phyloP scores from a whole-genome alignment of 2,888 invertebrate species.

The Spilarctia lutea region DNA sequence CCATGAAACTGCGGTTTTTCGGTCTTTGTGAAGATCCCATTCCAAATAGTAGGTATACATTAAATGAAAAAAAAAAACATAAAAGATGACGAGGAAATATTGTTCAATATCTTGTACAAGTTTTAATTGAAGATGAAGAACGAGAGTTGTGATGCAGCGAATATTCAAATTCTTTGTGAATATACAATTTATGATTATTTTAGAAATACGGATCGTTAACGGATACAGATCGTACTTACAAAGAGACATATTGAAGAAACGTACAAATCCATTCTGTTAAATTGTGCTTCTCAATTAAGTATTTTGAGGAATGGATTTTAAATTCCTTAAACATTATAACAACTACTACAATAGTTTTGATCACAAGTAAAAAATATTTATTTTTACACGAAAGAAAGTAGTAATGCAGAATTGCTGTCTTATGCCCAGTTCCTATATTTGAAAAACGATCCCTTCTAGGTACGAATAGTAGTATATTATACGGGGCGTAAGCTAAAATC shows the following conservation, averaged over 20 bases:
- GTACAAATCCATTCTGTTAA: not conserved
- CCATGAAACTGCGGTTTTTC: constrained; percentile 72
- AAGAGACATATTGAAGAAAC: not conserved
- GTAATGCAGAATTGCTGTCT: not conserved
- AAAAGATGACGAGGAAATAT: not conserved
- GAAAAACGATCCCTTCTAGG: too few species aligned
- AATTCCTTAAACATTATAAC: not conserved
- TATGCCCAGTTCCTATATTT: too few species aligned
- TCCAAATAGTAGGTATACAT: constrained; percentile 24
- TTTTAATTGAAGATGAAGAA: constrained; percentile 40
- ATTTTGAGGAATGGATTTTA: not conserved
- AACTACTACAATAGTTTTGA: not conserved
- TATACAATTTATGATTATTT: not conserved
- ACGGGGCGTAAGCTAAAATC: too few species aligned
- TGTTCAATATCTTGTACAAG: constrained; percentile 25
- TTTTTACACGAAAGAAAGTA: not conserved
- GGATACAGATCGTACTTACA: not conserved
- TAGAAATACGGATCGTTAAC: not conserved
- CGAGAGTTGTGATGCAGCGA: not conserved
- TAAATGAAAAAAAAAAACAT: constrained; percentile 18
- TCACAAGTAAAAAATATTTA: not conserved
- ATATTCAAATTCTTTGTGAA: not conserved
- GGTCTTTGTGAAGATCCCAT: constrained; percentile 52
- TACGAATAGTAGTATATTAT: too few species aligned
- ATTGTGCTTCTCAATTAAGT: not conserved